Percentiles rank a stretch among this genome's conserved stretches.
Evolutionary conservation across 2,113 vertebrate genomes (phyloP).

Genomic region (Hypanus sabinus): DNA sequence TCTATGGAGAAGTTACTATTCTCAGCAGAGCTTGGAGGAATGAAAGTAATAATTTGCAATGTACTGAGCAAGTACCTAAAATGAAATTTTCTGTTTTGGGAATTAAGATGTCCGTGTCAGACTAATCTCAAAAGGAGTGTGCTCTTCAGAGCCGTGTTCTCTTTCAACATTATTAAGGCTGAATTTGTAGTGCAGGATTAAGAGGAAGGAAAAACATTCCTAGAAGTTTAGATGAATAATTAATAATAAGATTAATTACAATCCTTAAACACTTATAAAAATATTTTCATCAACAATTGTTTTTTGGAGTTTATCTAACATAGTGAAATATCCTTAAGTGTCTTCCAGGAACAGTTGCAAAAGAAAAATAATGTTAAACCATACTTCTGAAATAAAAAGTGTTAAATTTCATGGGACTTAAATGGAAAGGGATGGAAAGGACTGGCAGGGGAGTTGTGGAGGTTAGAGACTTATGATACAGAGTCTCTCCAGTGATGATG

Average conservation of each 20-base stretch:
- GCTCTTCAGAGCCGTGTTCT: constrained; percentile 51
- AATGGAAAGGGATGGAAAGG: not conserved
- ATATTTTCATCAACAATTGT: not conserved
- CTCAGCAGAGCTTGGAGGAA: constrained; percentile 61
- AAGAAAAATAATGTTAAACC: not conserved
- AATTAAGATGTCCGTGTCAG: constrained; percentile 62
- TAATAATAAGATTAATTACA: not conserved
- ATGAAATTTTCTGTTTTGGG: constrained; percentile 66
- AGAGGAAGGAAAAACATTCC: constrained; percentile 50
- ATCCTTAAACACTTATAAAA: not conserved
- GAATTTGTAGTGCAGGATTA: constrained; percentile 64
- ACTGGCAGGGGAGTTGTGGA: not conserved
- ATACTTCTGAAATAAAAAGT: not conserved
- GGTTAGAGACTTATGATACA: not conserved
- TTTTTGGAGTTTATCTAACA: not conserved
- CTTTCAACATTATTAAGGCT: constrained; percentile 57
- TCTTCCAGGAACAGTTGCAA: not conserved
- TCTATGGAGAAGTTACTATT: constrained; percentile 55
- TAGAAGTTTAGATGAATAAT: not conserved
- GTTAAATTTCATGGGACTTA: not conserved
- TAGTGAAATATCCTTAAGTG: not conserved
- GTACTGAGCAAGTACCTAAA: constrained; percentile 57
- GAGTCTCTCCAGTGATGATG: not conserved
- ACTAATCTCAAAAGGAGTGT: constrained; percentile 56
- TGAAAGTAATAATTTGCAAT: constrained; percentile 68